Percentiles rank a stretch among this genome's conserved stretches.
Evolutionary conservation across 92 coral and sea anemone genomes (phyloP).

Genomic region (Micromussa lordhowensis): DNA sequence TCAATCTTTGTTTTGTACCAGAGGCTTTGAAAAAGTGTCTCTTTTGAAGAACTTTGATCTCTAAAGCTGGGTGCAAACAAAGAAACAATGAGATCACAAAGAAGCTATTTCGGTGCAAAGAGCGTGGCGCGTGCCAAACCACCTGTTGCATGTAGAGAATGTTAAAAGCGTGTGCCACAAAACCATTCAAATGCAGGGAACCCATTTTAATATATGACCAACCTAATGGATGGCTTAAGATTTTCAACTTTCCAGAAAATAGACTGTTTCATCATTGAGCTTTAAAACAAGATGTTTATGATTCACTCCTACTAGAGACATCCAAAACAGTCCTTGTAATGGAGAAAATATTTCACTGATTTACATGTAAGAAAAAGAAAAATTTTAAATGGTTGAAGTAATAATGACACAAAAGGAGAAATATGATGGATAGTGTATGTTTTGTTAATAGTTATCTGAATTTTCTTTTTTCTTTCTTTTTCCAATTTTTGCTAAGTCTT

Average conservation of each 20-base stretch:
- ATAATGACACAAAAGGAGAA: slow-evolving; percentile 16
- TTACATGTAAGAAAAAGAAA: background rate
- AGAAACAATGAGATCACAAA: slow-evolving; percentile 61
- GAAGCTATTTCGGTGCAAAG: slow-evolving; percentile 40
- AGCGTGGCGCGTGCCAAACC: slow-evolving; percentile 76
- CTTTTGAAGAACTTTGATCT: slow-evolving; percentile 21
- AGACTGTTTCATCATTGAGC: background rate
- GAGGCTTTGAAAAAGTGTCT: background rate
- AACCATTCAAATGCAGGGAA: slow-evolving; percentile 17
- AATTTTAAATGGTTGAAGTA: slow-evolving; percentile 14
- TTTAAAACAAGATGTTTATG: background rate
- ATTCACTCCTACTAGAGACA: background rate
- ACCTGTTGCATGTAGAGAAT: slow-evolving; percentile 70
- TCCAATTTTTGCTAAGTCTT: background rate
- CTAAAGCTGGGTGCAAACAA: slow-evolving; percentile 66
- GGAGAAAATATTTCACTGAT: slow-evolving; percentile 14
- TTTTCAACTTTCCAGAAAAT: background rate
- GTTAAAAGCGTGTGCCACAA: slow-evolving; percentile 25
- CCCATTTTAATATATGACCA: background rate
- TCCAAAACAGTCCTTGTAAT: background rate
- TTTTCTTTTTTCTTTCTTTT: background rate
- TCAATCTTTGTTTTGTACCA: slow-evolving; percentile 31
- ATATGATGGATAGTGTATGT: slow-evolving; percentile 1
- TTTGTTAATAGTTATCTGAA: background rate
- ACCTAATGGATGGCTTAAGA: background rate